Base-by-base conservation (phyloP, 2,113 vertebrate species). In the Silurus meridionalis region DNA sequence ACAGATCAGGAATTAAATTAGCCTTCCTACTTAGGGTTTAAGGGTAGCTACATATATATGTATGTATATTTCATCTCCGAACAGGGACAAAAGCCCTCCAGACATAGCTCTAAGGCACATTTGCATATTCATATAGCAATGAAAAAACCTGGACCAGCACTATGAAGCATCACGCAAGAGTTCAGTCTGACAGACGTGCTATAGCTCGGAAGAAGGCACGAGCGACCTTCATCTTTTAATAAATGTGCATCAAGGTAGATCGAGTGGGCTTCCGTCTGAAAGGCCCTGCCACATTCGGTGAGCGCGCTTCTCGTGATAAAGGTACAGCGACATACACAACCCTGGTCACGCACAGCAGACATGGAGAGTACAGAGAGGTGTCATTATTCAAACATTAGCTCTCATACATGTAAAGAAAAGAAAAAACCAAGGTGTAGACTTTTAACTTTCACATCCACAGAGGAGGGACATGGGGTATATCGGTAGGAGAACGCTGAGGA, bases 1-100 rank as follows among this genome's bases (percentile, higher is more conserved):
- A 58, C 48, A 74, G 75, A 53, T 89, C 58, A 77, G 50, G 82
- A 48, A 84, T 75, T 77, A 58, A 77, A 86, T 86, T 84, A 85
- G 69, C 86, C 55, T 78, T 87, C 79, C 79, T 66, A 72, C 84
- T 88, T 85, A 81, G 66, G 78, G 85, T 80, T 86, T 82, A 84
- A 82, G 63, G 77, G 82, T 58, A 82, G 46, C 63, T 57, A 53
- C 21, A 83, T 86, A 61, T 81, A 82, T 86, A 90, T 57, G 8
- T 13, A 90, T 87, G 72, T 80, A 89, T 66, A 63, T 66, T 21
- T 72, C 28, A 17, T 53, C 69, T 81, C 25, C 4, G 75, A 84
- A 48, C 46, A 52, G 37, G 25, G 75, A 60, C 17, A 58, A 11
- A 85, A 50, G 46, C 50, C 72, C 48, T 10, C 9, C 21, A n/a